Evolutionary conservation across 1,140 invertebrate species (phyloP).

Genomic region (Lordiphosa mommai): DNA sequence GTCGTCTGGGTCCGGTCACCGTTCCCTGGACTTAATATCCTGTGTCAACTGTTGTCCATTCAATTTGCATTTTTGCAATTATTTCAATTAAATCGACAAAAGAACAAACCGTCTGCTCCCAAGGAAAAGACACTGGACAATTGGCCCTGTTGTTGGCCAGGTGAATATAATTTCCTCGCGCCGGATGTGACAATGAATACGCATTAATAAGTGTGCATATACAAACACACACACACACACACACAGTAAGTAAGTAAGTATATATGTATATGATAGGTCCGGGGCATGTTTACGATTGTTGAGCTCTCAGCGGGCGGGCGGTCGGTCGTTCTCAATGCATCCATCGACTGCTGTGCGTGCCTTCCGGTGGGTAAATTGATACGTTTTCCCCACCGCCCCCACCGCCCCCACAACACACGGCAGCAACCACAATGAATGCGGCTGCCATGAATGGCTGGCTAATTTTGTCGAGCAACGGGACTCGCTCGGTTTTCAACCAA

Average conservation of each 20-base stretch:
- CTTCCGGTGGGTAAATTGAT: slow-evolving; percentile 72
- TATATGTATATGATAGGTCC: slow-evolving; percentile 12
- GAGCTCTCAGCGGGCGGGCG: slow-evolving; percentile 21
- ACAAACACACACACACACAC: slow-evolving; percentile 20
- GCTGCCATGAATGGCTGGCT: slow-evolving; percentile 60
- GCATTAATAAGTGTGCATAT: slow-evolving; percentile 70
- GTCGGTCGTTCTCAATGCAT: background rate
- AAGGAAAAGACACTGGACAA: slow-evolving; percentile 29
- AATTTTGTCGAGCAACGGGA: slow-evolving; percentile 58
- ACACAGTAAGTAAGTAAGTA: background rate
- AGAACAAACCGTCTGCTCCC: slow-evolving; percentile 44
- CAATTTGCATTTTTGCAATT: slow-evolving; percentile 77
- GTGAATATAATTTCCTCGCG: slow-evolving; percentile 72
- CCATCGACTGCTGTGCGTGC: slow-evolving; percentile 34
- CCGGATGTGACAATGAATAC: slow-evolving; percentile 76
- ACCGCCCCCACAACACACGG: background rate
- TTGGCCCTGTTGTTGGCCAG: slow-evolving; percentile 20
- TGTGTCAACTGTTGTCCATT: slow-evolving; percentile 72
- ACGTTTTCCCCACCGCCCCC: slow-evolving; percentile 17
- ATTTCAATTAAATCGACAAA: slow-evolving; percentile 77
- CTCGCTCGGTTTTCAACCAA: slow-evolving; percentile 57
- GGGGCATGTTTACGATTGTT: slow-evolving; percentile 52
- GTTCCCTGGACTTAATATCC: slow-evolving; percentile 40
- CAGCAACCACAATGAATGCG: slow-evolving; percentile 27
- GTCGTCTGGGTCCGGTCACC: background rate